Evolutionary conservation across 2,113 vertebrate species (phyloP).

Genomic region (Myrmecobius fasciatus): DNA sequence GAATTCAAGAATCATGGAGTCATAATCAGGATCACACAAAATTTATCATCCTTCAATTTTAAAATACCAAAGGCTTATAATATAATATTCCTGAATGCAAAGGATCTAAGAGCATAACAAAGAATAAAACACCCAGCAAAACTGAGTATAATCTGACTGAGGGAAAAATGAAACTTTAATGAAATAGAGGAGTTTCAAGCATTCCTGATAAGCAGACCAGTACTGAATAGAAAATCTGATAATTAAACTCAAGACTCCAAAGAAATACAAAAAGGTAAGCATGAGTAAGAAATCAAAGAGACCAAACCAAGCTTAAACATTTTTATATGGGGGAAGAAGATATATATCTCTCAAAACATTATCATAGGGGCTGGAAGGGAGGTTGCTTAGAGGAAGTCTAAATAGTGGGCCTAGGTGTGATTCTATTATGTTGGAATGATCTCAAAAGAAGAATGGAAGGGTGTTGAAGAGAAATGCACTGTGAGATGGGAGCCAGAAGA

Average conservation of each 20-base stretch:
- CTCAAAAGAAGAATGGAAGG: background rate
- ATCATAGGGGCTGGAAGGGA: background rate
- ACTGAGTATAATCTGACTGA: background rate
- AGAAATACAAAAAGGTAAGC: background rate
- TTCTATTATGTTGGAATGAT: background rate
- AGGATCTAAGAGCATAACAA: background rate
- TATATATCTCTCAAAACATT: background rate
- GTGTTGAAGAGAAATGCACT: too few species aligned
- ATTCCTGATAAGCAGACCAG: background rate
- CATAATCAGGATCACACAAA: background rate
- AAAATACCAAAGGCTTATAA: background rate
- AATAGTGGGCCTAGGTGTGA: background rate
- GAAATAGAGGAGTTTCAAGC: background rate
- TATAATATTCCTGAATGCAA: background rate
- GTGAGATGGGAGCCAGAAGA: background rate
- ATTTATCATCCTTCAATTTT: background rate
- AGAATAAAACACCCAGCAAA: background rate
- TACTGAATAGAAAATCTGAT: background rate
- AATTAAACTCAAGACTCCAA: background rate
- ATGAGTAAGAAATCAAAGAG: background rate
- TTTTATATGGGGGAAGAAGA: background rate
- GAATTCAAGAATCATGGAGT: background rate
- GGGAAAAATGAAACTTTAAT: background rate
- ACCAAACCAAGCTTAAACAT: background rate
- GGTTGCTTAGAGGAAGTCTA: background rate